Conservation (phyloP, 2,888 invertebrate species). For the Auanema freiburgensis region DNA sequence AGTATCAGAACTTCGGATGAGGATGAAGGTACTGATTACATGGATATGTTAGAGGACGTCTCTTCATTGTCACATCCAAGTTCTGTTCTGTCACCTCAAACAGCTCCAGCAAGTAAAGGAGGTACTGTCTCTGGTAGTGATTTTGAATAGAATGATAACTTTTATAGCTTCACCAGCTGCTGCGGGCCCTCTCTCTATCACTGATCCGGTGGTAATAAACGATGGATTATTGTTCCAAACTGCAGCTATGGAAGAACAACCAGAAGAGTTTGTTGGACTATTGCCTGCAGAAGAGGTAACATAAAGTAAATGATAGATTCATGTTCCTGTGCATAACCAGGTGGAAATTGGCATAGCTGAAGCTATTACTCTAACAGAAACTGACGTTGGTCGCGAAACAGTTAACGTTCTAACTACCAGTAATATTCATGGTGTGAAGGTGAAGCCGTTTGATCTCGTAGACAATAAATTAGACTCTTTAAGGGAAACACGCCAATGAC, state of each 20-base stretch:
- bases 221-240: conserved; percentile 25
- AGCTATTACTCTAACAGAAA: conserved; percentile 84
- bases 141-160: background rate
- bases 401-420: conserved; percentile 78
- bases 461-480: background rate
- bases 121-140: no score
- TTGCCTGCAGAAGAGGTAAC: conserved; percentile 74
- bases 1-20: conserved; percentile 15
- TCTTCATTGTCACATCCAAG: conserved; percentile 22
- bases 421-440: conserved; percentile 71
- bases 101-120: conserved; percentile 29
- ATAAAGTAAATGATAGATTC: background rate
- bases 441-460: background rate
- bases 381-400: conserved; percentile 78
- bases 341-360: conserved; percentile 80
- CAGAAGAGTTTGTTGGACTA: conserved; percentile 80
- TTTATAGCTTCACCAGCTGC: conserved; percentile 9
- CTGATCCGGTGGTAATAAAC: conserved; percentile 13
- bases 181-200: conserved; percentile 16
- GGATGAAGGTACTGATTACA: conserved; percentile 15
- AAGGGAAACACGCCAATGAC: conserved; percentile 5
- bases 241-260: conserved; percentile 73
- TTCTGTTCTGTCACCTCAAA: conserved; percentile 31
- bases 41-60: conserved; percentile 6
- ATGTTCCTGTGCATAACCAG: conserved; percentile 23